phyloP scores from a whole-genome alignment of 2,113 vertebrate species.

The Hydrochoerus hydrochaeris region DNA sequence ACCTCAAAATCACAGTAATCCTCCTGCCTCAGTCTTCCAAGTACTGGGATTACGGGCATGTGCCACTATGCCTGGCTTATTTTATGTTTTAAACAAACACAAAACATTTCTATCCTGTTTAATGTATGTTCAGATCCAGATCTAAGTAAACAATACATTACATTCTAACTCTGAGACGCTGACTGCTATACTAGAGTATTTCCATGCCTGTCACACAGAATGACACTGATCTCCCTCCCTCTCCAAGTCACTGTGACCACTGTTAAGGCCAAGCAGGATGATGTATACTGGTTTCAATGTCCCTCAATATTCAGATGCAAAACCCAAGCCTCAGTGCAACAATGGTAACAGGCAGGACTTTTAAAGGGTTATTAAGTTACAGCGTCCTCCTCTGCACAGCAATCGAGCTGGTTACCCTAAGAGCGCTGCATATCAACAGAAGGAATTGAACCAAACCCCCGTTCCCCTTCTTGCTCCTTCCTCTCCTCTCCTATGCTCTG shows the following conservation, averaged over 20 bases:
- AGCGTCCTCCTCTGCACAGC: neutral
- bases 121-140: conserved; percentile 1
- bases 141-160: neutral
- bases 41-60: neutral
- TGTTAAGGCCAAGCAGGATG: neutral
- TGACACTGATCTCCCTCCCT: neutral
- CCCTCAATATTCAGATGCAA: neutral
- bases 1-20: neutral
- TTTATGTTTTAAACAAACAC: conserved; percentile 37
- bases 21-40: neutral
- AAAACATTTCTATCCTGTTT: neutral
- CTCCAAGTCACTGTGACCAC: neutral
- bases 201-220: neutral
- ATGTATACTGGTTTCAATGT: neutral
- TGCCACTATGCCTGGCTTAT: neutral
- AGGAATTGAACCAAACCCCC: neutral
- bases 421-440: neutral
- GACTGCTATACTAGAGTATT: conserved; percentile 8
- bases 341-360: neutral
- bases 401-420: neutral
- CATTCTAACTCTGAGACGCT: neutral
- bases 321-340: neutral
- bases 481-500: neutral
- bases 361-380: neutral
- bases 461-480: neutral